Percentiles rank a stretch among this genome's conserved stretches.
phyloP scores from a whole-genome alignment of 2,888 invertebrate species.

The Frankliniella intonsa region DNA sequence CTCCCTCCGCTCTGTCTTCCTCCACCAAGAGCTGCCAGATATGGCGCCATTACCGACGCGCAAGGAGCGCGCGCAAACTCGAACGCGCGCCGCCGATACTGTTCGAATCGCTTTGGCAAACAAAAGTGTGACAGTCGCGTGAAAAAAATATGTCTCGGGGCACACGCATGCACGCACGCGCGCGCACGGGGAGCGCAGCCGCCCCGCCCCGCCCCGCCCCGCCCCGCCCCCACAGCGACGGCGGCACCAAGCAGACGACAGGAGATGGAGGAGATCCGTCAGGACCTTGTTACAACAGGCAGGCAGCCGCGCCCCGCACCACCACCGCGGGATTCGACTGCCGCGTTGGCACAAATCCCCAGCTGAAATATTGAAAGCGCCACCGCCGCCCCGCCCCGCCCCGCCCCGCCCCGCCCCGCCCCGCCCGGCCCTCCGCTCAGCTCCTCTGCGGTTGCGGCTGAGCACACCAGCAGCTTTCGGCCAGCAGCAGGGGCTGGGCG shows the following conservation, averaged over 20 bases:
- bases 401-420: constrained; percentile 21
- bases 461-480: background rate
- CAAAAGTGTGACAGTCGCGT: too few species aligned
- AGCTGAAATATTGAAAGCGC: constrained; percentile 14
- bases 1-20: constrained; percentile 17
- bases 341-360: constrained; percentile 12
- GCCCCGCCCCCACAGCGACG: background rate
- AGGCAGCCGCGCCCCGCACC: background rate
- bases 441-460: background rate
- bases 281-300: constrained; percentile 9
- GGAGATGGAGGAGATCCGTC: constrained; percentile 18
- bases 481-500: too few species aligned
- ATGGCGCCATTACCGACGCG: too few species aligned
- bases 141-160: too few species aligned
- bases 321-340: background rate
- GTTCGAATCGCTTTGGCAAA: too few species aligned
- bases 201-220: background rate
- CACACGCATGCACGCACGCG: background rate
- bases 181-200: background rate
- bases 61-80: too few species aligned
- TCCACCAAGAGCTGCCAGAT: too few species aligned
- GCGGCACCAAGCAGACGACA: constrained; percentile 1
- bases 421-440: background rate
- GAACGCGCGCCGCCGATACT: too few species aligned
- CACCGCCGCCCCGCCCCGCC: background rate